These are phyloP conservation scores for Liopterus haemorrhoidalis DNA, from an alignment of 2,888 invertebrate genomes.

Conservation along the genomic window DNA sequence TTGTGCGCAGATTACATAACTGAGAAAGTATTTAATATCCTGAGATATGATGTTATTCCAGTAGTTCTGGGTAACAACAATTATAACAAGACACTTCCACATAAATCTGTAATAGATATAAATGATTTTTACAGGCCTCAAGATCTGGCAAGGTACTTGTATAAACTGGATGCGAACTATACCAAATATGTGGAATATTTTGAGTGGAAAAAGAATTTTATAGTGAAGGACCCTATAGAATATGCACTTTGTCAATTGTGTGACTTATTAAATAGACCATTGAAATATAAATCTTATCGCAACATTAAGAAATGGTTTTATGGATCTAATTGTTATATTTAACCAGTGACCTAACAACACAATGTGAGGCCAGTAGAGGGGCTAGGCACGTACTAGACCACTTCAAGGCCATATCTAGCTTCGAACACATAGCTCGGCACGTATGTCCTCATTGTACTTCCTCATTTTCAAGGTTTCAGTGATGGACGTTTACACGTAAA, in stretches of 20 bases:
- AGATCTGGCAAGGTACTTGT: constrained; percentile 49
- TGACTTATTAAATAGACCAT: constrained; percentile 34
- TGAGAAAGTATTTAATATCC: constrained; percentile 54
- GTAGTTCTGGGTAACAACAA: constrained; percentile 61
- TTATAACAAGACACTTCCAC: constrained; percentile 52
- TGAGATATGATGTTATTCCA: constrained; percentile 57
- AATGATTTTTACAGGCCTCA: constrained; percentile 50
- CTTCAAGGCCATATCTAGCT: too few species aligned
- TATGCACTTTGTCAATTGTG: constrained; percentile 35
- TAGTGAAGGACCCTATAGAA: constrained; percentile 25
- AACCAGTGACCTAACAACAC: too few species aligned
- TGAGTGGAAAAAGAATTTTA: constrained; percentile 48
- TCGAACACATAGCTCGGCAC: too few species aligned
- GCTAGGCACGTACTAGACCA: too few species aligned
- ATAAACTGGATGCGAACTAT: constrained; percentile 47
- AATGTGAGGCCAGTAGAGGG: too few species aligned
- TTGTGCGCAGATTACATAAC: constrained; percentile 60
- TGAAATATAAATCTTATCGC: constrained; percentile 28
- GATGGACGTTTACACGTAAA: too few species aligned
- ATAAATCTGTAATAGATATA: constrained; percentile 52
- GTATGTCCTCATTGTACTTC: too few species aligned
- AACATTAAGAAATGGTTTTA: constrained; percentile 34
- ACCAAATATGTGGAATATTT: constrained; percentile 53
- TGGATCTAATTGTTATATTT: constrained; percentile 19
- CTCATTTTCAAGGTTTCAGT: too few species aligned